A percentile compares a stretch with the other conserved stretches of the same genome.
These are phyloP conservation scores for Eurytoma adleriae DNA, from an alignment of 2,888 invertebrate species.

Conservation along the genomic window DNA sequence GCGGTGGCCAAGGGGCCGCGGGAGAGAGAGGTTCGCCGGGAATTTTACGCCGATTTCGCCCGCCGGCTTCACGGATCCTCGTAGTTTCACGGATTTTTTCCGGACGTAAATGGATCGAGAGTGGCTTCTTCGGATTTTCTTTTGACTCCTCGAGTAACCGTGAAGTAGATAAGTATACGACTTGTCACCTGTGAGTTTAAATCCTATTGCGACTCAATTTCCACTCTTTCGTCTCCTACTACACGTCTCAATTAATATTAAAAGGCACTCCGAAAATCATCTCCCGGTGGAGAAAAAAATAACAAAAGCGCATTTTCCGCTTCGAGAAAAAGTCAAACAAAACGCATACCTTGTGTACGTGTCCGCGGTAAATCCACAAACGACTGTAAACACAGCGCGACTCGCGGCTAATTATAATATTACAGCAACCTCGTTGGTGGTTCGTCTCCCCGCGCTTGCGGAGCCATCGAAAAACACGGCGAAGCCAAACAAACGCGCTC, in stretches of 20 bases:
- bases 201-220: too few relatives aligned
- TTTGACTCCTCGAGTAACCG: neutral
- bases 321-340: too few relatives aligned
- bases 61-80: conserved; percentile 35
- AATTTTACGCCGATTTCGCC: conserved; percentile 53
- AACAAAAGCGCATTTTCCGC: too few relatives aligned
- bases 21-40: conserved; percentile 1
- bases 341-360: too few relatives aligned
- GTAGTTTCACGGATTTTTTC: conserved; percentile 46
- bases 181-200: neutral
- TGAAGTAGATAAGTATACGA: neutral
- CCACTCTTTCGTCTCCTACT: too few relatives aligned
- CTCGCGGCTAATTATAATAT: neutral
- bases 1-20: neutral
- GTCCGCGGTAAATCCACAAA: too few relatives aligned
- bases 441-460: too few relatives aligned
- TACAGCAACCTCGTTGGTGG: too few relatives aligned
- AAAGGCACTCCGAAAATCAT: too few relatives aligned
- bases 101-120: conserved; percentile 6
- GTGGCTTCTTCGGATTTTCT: conserved; percentile 17
- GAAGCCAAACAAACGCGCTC: neutral
- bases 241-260: too few relatives aligned
- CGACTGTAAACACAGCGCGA: neutral
- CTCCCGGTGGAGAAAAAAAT: too few relatives aligned
- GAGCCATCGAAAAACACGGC: too few relatives aligned